Base-by-base conservation (phyloP, 2,888 invertebrate genomes). In the Acronicta aceris region DNA sequence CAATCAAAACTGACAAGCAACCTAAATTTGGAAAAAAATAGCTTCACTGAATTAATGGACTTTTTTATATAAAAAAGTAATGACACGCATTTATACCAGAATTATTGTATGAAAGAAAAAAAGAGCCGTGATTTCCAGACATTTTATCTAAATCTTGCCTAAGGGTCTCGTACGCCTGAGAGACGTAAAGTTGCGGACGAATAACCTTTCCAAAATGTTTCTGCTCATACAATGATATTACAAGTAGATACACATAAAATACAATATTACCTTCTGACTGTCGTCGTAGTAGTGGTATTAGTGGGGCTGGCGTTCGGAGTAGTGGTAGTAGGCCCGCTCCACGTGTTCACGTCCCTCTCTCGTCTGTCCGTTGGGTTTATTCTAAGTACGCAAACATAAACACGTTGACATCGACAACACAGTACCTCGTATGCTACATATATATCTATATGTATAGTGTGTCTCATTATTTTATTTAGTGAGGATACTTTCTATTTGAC, bases 341-440 rank as follows among this genome's bases (percentile, higher is more conserved):
- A 90, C 0, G 90, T 88, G 70, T 90, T 92, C 0, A 82, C 87
- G 3, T 92, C 92, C n/a, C 88, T 81, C 25, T 92, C 91, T 59
- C 86, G 78, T 74, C 87, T 84, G 54, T 91, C 92, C 64, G 84
- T 73, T 13, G 89, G 84, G 50, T 78, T 90, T 70, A 88, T 83
- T 83, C 92, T 92, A 80, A 51, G 57, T 41, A 72, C 46, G 49
- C 27, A 62, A 61, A 70, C n/a, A 51, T 52, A 51, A 33, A 64
- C 50, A 58, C 36, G 16, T 67, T 52, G 36, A 59, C 27, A 56
- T 61, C 13, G 7, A 56, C n/a, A 41, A 55, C 1, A 41, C 16
- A 38, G 25, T 21, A 21, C n/a, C 46, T 50, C 27, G 30, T 59
- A 10, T 36, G 16, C 38, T 40, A 49, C 13, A 47, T 5, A 27